Conservation (phyloP, 2,113 vertebrate genomes). For the Egretta garzetta region DNA sequence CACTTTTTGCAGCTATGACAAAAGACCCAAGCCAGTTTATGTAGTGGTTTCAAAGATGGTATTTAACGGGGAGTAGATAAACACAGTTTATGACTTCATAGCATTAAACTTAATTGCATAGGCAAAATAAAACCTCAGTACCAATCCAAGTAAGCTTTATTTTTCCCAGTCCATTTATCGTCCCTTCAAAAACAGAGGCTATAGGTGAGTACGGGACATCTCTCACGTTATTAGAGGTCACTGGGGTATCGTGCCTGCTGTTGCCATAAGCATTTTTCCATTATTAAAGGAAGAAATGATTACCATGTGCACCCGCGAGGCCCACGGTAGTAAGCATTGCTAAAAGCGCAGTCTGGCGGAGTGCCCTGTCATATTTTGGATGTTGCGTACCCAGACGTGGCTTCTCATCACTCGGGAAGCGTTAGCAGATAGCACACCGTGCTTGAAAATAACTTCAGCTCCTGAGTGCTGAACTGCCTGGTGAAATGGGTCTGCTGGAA, state of each 20-base stretch:
- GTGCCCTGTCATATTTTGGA: background rate
- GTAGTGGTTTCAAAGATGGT: background rate
- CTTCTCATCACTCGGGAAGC: fast-evolving
- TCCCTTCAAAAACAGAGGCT: background rate
- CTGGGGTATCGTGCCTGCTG: background rate
- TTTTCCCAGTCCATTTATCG: background rate
- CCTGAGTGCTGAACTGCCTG: background rate
- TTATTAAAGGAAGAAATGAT: background rate
- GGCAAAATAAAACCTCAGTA: background rate
- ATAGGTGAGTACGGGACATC: background rate
- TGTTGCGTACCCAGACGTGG: background rate
- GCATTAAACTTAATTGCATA: background rate
- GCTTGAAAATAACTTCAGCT: background rate
- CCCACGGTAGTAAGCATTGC: fast-evolving
- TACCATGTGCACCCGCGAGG: background rate
- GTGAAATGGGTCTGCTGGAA: background rate
- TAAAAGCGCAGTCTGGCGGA: background rate
- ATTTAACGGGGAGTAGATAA: background rate
- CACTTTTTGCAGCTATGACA: background rate
- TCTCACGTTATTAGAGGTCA: background rate
- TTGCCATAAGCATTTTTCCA: background rate
- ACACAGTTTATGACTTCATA: background rate
- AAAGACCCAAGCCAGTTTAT: background rate
- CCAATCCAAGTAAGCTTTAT: background rate
- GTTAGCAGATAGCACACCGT: background rate